Conservation (phyloP, 2,113 vertebrate species). For the Platysteira castanea region DNA sequence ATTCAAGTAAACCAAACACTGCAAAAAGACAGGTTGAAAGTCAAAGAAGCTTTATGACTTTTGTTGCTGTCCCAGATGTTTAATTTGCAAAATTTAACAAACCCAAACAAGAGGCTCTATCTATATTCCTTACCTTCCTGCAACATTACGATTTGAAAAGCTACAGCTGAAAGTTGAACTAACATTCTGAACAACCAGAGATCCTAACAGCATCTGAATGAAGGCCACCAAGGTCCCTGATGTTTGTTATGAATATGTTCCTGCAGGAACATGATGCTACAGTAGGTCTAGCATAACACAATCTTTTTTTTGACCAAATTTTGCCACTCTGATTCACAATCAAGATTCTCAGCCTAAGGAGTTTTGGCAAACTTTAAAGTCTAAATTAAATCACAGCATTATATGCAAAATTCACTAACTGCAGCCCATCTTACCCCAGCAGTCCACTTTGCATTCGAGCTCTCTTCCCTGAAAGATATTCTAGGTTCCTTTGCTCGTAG, state of each 20-base stretch:
- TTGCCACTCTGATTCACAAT: not conserved
- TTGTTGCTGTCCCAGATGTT: not conserved
- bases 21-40: not conserved
- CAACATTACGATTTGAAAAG: not conserved
- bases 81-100: not conserved
- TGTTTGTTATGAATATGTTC: not conserved
- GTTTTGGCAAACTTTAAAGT: not conserved
- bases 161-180: not conserved
- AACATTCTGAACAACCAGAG: not conserved
- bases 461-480: constrained; percentile 87
- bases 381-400: not conserved
- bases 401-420: not conserved
- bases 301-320: not conserved
- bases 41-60: not conserved
- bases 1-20: not conserved
- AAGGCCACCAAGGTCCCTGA: not conserved
- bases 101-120: not conserved
- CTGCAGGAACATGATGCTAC: not conserved
- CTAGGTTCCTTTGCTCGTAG: constrained; percentile 82
- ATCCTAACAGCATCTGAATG: not conserved
- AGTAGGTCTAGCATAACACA: not conserved
- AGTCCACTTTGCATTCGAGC: constrained; percentile 64
- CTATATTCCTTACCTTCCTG: not conserved
- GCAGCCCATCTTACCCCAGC: constrained; percentile 75
- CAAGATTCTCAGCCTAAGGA: not conserved